These are phyloP conservation scores for Phasianus colchicus DNA, from an alignment of 2,113 vertebrate species.

Conservation along the genomic window DNA sequence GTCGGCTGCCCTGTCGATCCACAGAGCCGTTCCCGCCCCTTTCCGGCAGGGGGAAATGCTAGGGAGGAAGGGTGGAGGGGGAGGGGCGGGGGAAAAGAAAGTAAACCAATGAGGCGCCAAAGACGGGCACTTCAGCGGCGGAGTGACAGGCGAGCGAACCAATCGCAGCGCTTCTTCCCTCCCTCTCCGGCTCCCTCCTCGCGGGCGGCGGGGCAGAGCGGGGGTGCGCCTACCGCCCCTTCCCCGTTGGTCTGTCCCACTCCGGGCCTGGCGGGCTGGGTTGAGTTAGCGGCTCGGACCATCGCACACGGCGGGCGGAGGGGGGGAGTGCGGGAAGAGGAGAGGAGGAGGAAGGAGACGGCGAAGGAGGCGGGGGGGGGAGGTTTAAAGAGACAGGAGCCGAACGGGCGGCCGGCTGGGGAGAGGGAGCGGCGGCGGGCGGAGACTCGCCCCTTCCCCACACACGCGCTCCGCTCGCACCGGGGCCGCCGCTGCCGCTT, in stretches of 20 bases:
- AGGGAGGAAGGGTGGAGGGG: neutral
- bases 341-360: conserved; percentile 1
- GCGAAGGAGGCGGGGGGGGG: neutral
- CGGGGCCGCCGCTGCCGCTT: neutral
- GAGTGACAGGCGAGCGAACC: fast-evolving
- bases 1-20: neutral
- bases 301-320: conserved; percentile 30
- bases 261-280: conserved; percentile 47
- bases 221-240: conserved; percentile 17
- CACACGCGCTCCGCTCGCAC: conserved; percentile 16
- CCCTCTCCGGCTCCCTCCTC: neutral
- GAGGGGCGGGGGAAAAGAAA: neutral
- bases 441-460: conserved; percentile 30
- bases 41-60: conserved; percentile 13
- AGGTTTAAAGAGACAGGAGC: conserved; percentile 45
- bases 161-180: neutral
- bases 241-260: conserved; percentile 65
- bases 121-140: fast-evolving
- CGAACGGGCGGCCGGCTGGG: conserved; percentile 32
- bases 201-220: neutral
- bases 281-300: conserved; percentile 63
- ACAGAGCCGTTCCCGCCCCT: neutral
- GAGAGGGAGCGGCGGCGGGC: conserved; percentile 28
- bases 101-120: neutral
- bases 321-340: conserved; percentile 18